Percentiles rank a stretch among this genome's conserved stretches.
phyloP scores from a whole-genome alignment of 2,888 invertebrate species.

The Chrysina gloriosa region DNA sequence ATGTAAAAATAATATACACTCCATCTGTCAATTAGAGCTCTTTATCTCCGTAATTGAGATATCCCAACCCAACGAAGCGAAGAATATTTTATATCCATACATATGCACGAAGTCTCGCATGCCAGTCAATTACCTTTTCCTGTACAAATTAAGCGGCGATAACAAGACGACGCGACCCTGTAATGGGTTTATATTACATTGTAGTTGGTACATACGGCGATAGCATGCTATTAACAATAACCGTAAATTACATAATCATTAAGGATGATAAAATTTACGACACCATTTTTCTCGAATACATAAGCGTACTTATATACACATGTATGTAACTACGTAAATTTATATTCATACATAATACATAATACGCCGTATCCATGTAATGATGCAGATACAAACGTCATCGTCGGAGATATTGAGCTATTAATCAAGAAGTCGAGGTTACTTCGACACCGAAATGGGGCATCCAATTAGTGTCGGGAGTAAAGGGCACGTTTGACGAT shows the following conservation, averaged over 20 bases:
- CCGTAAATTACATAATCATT: conserved; percentile 19
- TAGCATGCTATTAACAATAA: conserved; percentile 7
- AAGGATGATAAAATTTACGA: conserved; percentile 19
- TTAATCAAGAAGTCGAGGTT: conserved; percentile 13
- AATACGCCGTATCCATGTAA: background rate
- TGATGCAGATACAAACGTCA: background rate
- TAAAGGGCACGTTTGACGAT: conserved; percentile 12
- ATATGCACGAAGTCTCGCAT: background rate
- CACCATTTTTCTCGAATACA: background rate
- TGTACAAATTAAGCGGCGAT: conserved; percentile 2
- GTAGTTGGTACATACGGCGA: background rate
- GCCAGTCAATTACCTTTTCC: conserved; percentile 2
- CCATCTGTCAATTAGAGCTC: background rate
- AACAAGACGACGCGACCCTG: background rate
- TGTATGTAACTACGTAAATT: background rate
- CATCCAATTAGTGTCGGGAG: conserved; percentile 5
- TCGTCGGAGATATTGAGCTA: conserved; percentile 16
- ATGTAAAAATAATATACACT: background rate
- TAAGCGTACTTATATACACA: background rate
- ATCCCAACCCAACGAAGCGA: background rate
- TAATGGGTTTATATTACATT: background rate
- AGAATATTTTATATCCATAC: background rate
- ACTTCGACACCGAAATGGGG: background rate
- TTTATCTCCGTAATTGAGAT: background rate
- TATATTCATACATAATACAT: conserved; percentile 1